phyloP scores from a whole-genome alignment of 2,797 vertebrate genomes.

The Hyperoplus lanceolatus region DNA sequence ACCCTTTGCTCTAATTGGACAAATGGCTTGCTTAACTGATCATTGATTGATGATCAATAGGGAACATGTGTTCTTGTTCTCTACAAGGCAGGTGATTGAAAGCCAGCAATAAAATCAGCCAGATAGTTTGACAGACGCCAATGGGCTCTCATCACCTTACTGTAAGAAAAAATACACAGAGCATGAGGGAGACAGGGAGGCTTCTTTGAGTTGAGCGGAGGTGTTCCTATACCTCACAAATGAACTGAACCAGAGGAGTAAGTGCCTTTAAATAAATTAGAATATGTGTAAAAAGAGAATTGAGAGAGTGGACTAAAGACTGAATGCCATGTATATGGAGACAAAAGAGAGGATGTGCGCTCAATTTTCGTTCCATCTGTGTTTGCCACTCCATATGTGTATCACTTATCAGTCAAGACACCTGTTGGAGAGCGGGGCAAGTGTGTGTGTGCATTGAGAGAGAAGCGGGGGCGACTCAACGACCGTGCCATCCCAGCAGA shows the following conservation, averaged over 20 bases:
- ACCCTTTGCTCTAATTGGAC: constrained; percentile 83
- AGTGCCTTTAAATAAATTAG: constrained; percentile 15
- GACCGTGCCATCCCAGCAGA: constrained; percentile 73
- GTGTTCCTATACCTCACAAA: constrained; percentile 17
- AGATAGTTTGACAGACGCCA: constrained; percentile 79
- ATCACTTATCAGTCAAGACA: constrained; percentile 78
- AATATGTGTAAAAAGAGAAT: constrained; percentile 3
- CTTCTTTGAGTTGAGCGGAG: constrained; percentile 7
- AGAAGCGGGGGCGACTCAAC: constrained; percentile 37
- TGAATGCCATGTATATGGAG: constrained; percentile 7
- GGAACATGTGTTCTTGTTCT: constrained; percentile 85
- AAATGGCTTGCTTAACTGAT: constrained; percentile 90
- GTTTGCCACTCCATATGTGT: constrained; percentile 45
- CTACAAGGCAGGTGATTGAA: constrained; percentile 85
- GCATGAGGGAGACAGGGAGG: not conserved
- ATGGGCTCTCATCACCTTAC: constrained; percentile 68
- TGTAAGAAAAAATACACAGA: constrained; percentile 17
- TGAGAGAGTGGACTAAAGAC: constrained; percentile 8
- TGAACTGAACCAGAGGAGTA: constrained; percentile 21
- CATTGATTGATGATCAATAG: constrained; percentile 89
- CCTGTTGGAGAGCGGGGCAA: constrained; percentile 74
- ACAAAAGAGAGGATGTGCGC: constrained; percentile 33
- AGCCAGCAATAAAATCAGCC: constrained; percentile 82
- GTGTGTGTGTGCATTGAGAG: constrained; percentile 32
- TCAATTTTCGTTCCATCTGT: constrained; percentile 40